Percentiles rank a stretch among this genome's conserved stretches.
Conservation (phyloP, 2,888 invertebrate genomes). For the Cataglyphis altisquamis region DNA sequence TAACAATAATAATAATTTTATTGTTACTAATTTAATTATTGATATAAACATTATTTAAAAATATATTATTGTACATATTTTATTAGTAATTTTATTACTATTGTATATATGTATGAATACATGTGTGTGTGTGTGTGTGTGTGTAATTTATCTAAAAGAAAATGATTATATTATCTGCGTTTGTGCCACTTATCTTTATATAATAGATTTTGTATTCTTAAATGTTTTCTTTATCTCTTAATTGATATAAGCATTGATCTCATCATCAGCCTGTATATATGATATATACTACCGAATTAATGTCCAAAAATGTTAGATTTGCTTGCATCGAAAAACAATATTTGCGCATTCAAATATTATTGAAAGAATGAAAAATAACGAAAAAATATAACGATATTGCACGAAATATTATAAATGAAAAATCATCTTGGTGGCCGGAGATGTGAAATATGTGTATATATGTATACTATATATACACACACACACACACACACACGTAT, state of each 20-base stretch:
- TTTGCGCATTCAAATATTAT: background rate
- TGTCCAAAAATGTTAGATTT: background rate
- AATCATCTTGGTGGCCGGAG: too few species aligned
- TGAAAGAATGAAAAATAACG: background rate
- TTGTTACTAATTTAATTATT: background rate
- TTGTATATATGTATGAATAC: background rate
- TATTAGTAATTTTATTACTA: background rate
- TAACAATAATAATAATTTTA: background rate
- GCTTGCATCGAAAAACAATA: background rate
- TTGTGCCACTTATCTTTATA: too few species aligned
- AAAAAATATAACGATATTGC: background rate
- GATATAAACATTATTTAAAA: background rate
- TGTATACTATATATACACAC: too few species aligned
- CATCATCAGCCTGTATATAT: background rate
- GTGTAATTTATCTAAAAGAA: background rate
- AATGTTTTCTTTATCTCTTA: background rate
- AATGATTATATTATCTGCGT: background rate
- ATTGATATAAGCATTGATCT: background rate
- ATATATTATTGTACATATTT: too few species aligned
- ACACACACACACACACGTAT: too few species aligned
- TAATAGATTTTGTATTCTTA: too few species aligned
- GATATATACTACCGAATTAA: background rate
- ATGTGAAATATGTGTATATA: background rate
- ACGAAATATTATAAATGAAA: background rate
- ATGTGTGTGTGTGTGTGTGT: background rate